Evolutionary conservation across 2,888 invertebrate species (phyloP).

Genomic region (Dicyrtoma fusca): DNA sequence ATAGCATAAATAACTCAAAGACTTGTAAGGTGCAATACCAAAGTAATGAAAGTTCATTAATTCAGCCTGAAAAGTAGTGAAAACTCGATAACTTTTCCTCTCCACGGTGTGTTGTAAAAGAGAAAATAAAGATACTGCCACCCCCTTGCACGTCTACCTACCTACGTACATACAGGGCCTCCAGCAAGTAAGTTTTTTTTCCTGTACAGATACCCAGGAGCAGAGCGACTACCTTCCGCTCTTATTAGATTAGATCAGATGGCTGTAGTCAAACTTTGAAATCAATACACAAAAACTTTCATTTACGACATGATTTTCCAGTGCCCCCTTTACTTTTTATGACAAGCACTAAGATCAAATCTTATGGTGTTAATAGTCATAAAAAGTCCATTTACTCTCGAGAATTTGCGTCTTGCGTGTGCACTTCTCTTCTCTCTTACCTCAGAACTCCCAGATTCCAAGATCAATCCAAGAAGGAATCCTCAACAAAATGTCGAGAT

Average conservation of each 20-base stretch:
- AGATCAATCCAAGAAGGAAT: not conserved
- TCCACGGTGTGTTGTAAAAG: too few species aligned
- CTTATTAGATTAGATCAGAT: constrained; percentile 4
- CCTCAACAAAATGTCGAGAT: too few species aligned
- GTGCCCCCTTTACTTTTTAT: constrained; percentile 22
- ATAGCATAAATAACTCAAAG: too few species aligned
- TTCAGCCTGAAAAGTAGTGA: too few species aligned
- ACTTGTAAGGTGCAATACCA: too few species aligned
- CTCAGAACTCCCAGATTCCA: constrained; percentile 3
- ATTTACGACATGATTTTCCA: constrained; percentile 16
- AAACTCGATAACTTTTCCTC: too few species aligned
- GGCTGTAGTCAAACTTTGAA: constrained; percentile 8
- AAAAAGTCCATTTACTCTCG: constrained; percentile 17
- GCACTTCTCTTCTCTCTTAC: constrained; percentile 6
- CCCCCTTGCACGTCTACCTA: too few species aligned
- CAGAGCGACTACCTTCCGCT: not conserved
- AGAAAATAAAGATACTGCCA: too few species aligned
- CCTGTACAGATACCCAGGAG: not conserved
- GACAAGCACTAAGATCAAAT: constrained; percentile 33
- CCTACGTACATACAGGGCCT: too few species aligned
- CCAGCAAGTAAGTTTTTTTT: too few species aligned
- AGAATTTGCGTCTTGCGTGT: constrained; percentile 6
- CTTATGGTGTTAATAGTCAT: constrained; percentile 31
- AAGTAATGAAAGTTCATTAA: too few species aligned
- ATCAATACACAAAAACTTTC: constrained; percentile 22